Base-by-base conservation (phyloP, 1,140 invertebrate species). In the Aphelenchoides besseyi region DNA sequence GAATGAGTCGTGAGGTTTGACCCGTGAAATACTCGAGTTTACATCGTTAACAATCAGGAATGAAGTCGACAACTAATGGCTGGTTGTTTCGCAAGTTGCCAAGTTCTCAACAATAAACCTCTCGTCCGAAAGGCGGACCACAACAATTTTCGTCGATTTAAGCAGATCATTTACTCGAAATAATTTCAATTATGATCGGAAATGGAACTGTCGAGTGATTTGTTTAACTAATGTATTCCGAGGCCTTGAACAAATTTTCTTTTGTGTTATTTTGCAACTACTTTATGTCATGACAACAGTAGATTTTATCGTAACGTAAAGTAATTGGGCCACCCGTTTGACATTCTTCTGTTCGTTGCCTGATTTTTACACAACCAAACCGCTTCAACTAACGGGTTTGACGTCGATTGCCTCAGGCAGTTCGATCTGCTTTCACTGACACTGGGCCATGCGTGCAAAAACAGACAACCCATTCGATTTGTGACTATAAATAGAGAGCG, bases 31-130 rank as follows among this genome's bases (percentile, higher is more conserved):
- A 48, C 12, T 23, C 41, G 23, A 48, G 23, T 23, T 16, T 23
- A 48, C 41, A n/a, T n/a, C n/a, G n/a, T n/a, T n/a, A n/a, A n/a
- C n/a, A n/a, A n/a, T n/a, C n/a, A n/a, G n/a, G n/a, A n/a, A n/a
- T n/a, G n/a, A n/a, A n/a, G n/a, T n/a, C n/a, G n/a, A n/a, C n/a
- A n/a, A n/a, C n/a, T n/a, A n/a, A n/a, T n/a, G 23, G 41, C 41
- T 48, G 41, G 41, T 48, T 23, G 41, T 48, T 48, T 48, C 41
- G 41, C 41, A 48, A 48, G 41, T 48, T 48, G 41, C 41, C 41
- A 48, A 48, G 41, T 48, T 23, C 12, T 48, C 41, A 48, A 48
- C 41, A 48, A 48, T 23, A 48, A 48, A 48, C 41, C 12, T 12
- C 41, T 23, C 12, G n/a, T 16, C 23, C 41, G 41, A 23, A 48